Conservation (phyloP, 2,113 vertebrate genomes). For the Acrocephalus arundinaceus region DNA sequence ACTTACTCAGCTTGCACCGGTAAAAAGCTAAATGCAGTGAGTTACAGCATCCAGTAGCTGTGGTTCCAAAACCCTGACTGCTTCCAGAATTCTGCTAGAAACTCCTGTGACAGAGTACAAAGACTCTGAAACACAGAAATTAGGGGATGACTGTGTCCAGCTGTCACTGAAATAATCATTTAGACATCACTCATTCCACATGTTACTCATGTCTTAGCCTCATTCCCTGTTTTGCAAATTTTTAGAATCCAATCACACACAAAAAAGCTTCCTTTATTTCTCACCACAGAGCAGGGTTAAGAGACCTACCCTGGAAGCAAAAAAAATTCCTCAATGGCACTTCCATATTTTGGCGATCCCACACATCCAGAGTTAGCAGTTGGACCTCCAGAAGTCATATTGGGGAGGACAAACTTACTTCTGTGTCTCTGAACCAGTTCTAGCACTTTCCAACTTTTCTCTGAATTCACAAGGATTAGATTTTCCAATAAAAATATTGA, state of each 20-base stretch:
- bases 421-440: accelerated
- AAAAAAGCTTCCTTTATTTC: neutral
- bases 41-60: neutral
- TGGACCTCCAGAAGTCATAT: neutral
- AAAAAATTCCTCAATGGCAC: neutral
- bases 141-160: neutral
- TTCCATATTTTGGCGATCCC: neutral
- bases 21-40: neutral
- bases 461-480: neutral
- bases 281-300: neutral
- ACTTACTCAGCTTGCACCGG: neutral
- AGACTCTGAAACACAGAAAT: neutral
- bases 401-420: neutral
- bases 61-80: neutral
- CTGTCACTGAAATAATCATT: accelerated
- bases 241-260: neutral
- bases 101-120: neutral
- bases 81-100: neutral
- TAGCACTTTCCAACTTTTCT: neutral
- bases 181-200: neutral
- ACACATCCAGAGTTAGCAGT: neutral
- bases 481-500: neutral
- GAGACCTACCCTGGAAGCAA: neutral
- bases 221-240: neutral
- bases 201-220: neutral